Evolutionary conservation across 2,888 invertebrate genomes (phyloP).

Genomic region (Gasteruption jaculator): DNA sequence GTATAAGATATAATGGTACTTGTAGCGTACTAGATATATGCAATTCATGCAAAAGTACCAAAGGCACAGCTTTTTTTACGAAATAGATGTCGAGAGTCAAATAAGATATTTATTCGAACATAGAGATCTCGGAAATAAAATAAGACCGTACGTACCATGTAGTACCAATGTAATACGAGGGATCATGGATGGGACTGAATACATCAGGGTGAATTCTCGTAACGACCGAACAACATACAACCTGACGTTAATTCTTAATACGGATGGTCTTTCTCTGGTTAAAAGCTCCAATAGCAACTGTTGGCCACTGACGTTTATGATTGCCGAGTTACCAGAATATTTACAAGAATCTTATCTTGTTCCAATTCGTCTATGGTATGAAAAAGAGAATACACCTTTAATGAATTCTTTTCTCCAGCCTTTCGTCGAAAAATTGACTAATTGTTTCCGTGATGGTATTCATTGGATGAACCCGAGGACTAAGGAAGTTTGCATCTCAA

Average conservation of each 20-base stretch:
- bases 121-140: slow-evolving; percentile 12
- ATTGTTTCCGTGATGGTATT: slow-evolving; percentile 16
- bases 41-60: slow-evolving; percentile 8
- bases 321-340: slow-evolving; percentile 17
- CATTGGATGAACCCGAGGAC: slow-evolving; percentile 16
- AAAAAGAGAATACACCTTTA: slow-evolving; percentile 12
- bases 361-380: slow-evolving; percentile 17
- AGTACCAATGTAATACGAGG: slow-evolving; percentile 10
- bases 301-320: slow-evolving; percentile 20
- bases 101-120: slow-evolving; percentile 14
- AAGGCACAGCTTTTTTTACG: slow-evolving; percentile 9
- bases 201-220: slow-evolving; percentile 17
- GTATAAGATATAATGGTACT: slow-evolving; percentile 12
- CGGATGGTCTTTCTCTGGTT: slow-evolving; percentile 17
- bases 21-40: slow-evolving; percentile 4
- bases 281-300: slow-evolving; percentile 21
- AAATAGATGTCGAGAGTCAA: slow-evolving; percentile 14
- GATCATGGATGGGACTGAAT: slow-evolving; percentile 17
- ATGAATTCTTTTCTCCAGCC: slow-evolving; percentile 20
- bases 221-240: slow-evolving; percentile 9
- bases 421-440: slow-evolving; percentile 16
- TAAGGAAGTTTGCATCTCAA: slow-evolving; percentile 3
- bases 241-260: slow-evolving; percentile 18
- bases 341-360: slow-evolving; percentile 15
- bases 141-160: background rate